Evolutionary conservation across 2,797 vertebrate species (phyloP), one percentile per base, ranked within the genome.

Genomic region (Yasuhikotakia modesta): DNA sequence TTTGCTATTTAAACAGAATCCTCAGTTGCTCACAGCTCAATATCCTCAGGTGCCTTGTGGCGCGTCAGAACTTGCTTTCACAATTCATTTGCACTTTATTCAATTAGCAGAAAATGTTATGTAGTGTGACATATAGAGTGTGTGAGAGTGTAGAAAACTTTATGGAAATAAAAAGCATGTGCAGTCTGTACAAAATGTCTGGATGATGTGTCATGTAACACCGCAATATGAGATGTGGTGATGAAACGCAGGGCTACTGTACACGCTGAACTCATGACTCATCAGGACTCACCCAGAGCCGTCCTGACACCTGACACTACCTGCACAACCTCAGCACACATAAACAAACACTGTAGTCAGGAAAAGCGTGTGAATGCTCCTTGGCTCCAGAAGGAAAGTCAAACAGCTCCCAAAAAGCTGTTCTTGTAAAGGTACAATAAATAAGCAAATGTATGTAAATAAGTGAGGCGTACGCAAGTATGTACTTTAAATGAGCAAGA

Each of bases 51-150:
- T 48, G 27, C 11, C 65, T 68, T 19, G 4, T 32, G 32, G 48
- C 61, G 27, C 24, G 63, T 58, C 52, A 1, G 7, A 39, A 46
- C 73, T 57, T 58, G 63, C 43, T 22, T 48, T 69, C n/a, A 17
- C 67, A 13, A 21, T 68, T 60, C 45, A 68, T 58, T 50, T 68
- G 39, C 13, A 43, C 66, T 60, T 24, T 14, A 52, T 19, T 50
- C 13, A 11, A 19, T 63, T 63, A 63, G 60, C 17, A 63, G 30
- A 30, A 63, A 35, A 24, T 30, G 13, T 30, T 12, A 63, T 63
- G 6, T 35, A 12, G 32, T 32, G 58, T 11, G 17, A 61, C 16
- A 61, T 35, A 32, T 35, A 61, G 27, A n/a, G 14, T 11, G 24
- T 6, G n/a, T 63, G 32, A 35, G 8, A 11, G 7, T 63, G 39